Base-by-base conservation (phyloP, 2,888 invertebrate species). In the Ophion ventricosus region DNA sequence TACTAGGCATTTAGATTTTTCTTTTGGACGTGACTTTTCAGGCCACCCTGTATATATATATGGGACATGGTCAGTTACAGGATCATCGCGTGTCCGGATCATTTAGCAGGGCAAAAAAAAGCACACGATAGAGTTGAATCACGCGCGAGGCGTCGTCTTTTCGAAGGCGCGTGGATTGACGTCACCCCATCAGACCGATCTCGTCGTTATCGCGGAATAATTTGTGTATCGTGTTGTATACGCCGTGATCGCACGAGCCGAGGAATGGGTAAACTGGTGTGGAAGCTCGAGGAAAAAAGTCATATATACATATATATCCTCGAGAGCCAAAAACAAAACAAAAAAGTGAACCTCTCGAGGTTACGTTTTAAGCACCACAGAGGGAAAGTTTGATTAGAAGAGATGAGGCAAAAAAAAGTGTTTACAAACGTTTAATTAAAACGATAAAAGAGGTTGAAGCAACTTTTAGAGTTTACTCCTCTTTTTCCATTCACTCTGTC, bases 361-460 rank as follows among this genome's bases (percentile, higher is more conserved):
- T 20, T 59, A 63, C 61, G 43, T 78, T 74, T 56, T 49, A 59
- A 67, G 63, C 64, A 57, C 54, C 43, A 49, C 76, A 72, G 64
- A 70, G 66, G n/a, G 54, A 77, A 77, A 35, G 17, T 54, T 70
- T 56, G 76, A 76, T 76, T 66, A 66, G 25, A 43, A 49, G 56
- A 64, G 77, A 64, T 70, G 25, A 35, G 56, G 35, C 25, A 49
- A 80, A 76, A 49, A 80, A 78, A 79, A 26, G 64, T 57, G 75
- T 78, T 74, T 67, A 43, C 81, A 75, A 84, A 70, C 81, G 84
- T 81, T 84, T 84, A 81, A 84, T 84, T 84, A 81, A 84, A 84
- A 84, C 69, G 84, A 84, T 80, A 76, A 77, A 81, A 66, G 77
- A 63, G 70, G 57, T 49, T 70, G 54, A 84, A 64, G 57, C 64